Evolutionary conservation across 2,797 vertebrate species (phyloP).

Genomic region (Siniperca scherzeri): DNA sequence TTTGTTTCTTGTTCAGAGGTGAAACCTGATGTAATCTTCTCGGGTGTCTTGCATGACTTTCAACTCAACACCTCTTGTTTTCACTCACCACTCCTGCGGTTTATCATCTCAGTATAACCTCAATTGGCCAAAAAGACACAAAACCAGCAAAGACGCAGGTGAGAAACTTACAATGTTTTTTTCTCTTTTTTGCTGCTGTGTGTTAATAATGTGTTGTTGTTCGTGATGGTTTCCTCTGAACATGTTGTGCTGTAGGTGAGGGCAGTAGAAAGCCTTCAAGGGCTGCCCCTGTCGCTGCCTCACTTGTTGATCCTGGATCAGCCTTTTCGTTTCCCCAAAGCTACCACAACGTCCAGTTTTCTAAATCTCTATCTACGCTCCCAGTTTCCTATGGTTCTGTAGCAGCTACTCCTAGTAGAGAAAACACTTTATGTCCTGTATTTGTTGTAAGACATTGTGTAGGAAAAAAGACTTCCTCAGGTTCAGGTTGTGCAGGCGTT

Average conservation of each 20-base stretch:
- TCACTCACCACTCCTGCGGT: neutral
- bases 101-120: constrained; percentile 43
- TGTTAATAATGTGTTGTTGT: neutral
- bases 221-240: constrained; percentile 15
- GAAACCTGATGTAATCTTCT: constrained; percentile 45
- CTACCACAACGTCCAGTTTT: constrained; percentile 34
- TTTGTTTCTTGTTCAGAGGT: neutral
- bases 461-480: neutral
- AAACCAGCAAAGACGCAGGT: constrained; percentile 26
- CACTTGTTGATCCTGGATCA: constrained; percentile 48
- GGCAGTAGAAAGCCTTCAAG: constrained; percentile 27
- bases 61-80: constrained; percentile 68
- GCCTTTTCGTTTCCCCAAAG: neutral
- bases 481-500: neutral
- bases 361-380: neutral
- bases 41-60: constrained; percentile 32
- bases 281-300: constrained; percentile 43
- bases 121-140: constrained; percentile 15
- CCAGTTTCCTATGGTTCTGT: neutral
- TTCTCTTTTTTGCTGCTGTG: neutral
- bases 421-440: neutral
- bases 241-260: constrained; percentile 22
- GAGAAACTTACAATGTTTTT: constrained; percentile 12
- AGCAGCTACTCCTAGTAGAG: neutral
- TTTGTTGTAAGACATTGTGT: neutral